Evolutionary conservation across 2,797 vertebrate genomes (phyloP), one percentile per base, ranked within the genome.

Genomic region (Eidolon dupreanum): DNA sequence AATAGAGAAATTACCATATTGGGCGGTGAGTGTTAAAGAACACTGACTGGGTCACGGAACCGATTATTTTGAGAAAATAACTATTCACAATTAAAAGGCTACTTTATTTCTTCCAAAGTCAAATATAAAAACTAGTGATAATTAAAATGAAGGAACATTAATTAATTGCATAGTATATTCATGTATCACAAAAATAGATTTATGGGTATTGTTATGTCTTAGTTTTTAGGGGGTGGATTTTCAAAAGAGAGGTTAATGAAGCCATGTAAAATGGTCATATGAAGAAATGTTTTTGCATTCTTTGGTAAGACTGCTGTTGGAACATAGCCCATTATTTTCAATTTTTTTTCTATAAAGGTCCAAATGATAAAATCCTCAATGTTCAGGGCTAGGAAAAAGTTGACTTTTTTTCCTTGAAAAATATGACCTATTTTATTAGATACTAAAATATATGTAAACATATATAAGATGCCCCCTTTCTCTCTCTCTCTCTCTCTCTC

Each of bases 171-270:
- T 66, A 68, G 51, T 11, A 7, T 79, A 12, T 82, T 88, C 77
- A 19, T 94, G 95, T 63, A 74, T 75, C 57, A 31, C 55, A 43
- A 63, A 36, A 87, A 63, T 90, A 88, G 41, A 55, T 91, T 96
- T 85, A 49, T 88, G 81, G 73, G 31, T 88, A 51, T 86, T 94
- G 33, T 20, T 95, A 33, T 41, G 73, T 53, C 92, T 94, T 96
- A 91, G 93, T 95, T 96, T 88, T 88, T 87, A 63, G 82, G 59
- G 46, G 3, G 5, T 83, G 26, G 31, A 20, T 97, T 97, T 96
- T 89, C 82, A 55, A 96, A 94, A 57, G 87, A 88, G 46, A 84
- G 46, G 82, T 93, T 96, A 97, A 88, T 90, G 90, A 97, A 63
- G 33, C 53, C 53, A 8, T 75, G 41, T 28, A 75, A 90, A 89